Evolutionary conservation across 2,888 invertebrate genomes (phyloP), one percentile per base, ranked within the genome.

Genomic region (Euspilapteryx auroguttella): DNA sequence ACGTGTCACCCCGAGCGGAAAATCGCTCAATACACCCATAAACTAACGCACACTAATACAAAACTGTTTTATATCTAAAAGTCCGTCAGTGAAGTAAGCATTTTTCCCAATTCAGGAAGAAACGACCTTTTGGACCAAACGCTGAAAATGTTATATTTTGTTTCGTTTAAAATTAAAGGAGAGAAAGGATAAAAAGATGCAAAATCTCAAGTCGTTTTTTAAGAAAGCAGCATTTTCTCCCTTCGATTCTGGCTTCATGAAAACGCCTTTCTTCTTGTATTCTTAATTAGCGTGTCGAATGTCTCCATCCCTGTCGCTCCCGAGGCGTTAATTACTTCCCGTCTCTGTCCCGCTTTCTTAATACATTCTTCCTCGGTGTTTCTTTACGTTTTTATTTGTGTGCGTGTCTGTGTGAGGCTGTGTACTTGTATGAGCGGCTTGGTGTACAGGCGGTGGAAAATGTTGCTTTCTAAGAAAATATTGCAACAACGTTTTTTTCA

Each of bases 201-300:
- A n/a, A n/a, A n/a, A n/a, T n/a, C n/a, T n/a, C n/a, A n/a, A n/a
- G n/a, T n/a, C n/a, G n/a, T n/a, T n/a, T n/a, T n/a, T n/a, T n/a
- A n/a, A n/a, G n/a, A n/a, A n/a, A n/a, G n/a, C n/a, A n/a, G n/a
- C n/a, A n/a, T n/a, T n/a, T n/a, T n/a, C n/a, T n/a, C n/a, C n/a
- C n/a, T n/a, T n/a, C n/a, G n/a, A n/a, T n/a, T n/a, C n/a, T n/a
- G n/a, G n/a, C n/a, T n/a, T n/a, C n/a, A n/a, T n/a, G 65, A 66
- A 71, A 59, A 62, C 63, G 79, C 66, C 66, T 81, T 81, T 80
- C 81, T 82, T 81, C 81, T 76, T 66, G 80, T 79, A 81, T 82
- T 81, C 81, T 81, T 82, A 82, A 82, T 82, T 82, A 82, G 81
- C 80, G 79, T 79, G 73, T 59, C 66, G 64, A 50, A 35, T 55